Base-by-base conservation (phyloP, 35 echinoderm and acorn worm species). In the Apostichopus parvimensis region DNA sequence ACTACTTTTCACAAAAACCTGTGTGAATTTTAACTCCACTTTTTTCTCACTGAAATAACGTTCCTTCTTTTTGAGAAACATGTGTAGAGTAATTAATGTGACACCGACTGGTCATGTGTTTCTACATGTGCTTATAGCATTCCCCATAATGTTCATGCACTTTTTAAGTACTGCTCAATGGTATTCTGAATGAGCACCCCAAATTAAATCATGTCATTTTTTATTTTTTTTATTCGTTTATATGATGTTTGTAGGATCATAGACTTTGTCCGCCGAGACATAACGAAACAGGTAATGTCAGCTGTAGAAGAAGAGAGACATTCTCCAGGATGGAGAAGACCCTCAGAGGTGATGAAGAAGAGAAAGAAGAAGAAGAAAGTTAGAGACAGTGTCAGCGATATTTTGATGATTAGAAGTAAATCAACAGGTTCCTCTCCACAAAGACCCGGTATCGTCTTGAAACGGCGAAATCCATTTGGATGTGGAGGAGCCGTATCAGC, bases 301-400 rank as follows among this genome's bases (percentile, higher is more conserved):
- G 62, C 64, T 18, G 15, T 64, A 20, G 86, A 73, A n/a, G 77
- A 22, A 45, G 85, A 87, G 62, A 68, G 62, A 52, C 25, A 62
- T 18, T 88, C 86, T 6, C 86, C 86, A 54, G 86, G 86, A 72
- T 88, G 86, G 86, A 34, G 86, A 73, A 71, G 60, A 53, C 86
- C 86, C 4, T 88, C 86, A 3, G 86, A 88, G 17, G 86, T 88
- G 18, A 88, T 88, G 86, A 88, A 88, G n/a, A 88, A 65, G 61
- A 88, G 86, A 55, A 87, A 66, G 14, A 87, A 66, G 14, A 68
- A 88, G 86, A 88, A 52, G 64, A 68, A 68, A 88, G 57, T 17
- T 20, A 21, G 45, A n/a, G 12, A 68, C 18, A 88, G 64, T 54
- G 15, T 52, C 17, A 52, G 86, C 9, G 62, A 52, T 54, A 1